A percentile compares a stretch with the other conserved stretches of the same genome.
Evolutionary conservation across 2,113 vertebrate species (phyloP).

Genomic region (Ginglymostoma cirratum): DNA sequence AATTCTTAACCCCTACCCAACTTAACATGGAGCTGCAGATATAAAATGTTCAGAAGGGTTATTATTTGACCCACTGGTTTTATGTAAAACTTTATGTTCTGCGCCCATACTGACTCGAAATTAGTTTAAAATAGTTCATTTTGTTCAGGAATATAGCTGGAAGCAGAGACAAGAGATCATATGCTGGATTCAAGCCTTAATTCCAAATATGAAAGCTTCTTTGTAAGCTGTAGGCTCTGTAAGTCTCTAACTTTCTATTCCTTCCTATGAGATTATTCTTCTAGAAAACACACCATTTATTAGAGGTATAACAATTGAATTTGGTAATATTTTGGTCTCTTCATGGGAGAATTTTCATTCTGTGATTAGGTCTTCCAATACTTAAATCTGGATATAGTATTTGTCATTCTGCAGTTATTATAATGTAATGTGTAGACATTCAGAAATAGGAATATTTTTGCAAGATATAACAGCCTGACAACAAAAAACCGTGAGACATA

Average conservation of each 20-base stretch:
- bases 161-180: not conserved
- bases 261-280: not conserved
- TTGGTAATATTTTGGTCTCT: not conserved
- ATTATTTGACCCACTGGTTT: not conserved
- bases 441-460: not conserved
- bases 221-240: not conserved
- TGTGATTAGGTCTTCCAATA: not conserved
- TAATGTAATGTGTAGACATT: not conserved
- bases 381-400: not conserved
- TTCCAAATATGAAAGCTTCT: not conserved
- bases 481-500: not conserved
- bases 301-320: not conserved
- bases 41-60: not conserved
- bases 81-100: not conserved
- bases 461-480: not conserved
- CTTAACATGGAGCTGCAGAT: not conserved
- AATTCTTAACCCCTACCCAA: not conserved
- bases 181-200: not conserved
- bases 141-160: not conserved
- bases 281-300: not conserved
- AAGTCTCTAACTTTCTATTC: not conserved
- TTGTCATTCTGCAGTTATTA: not conserved
- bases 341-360: not conserved
- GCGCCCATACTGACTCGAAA: not conserved
- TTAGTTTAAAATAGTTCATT: not conserved